Conservation (phyloP, 1,140 invertebrate genomes). For the Amyelois transitella region DNA sequence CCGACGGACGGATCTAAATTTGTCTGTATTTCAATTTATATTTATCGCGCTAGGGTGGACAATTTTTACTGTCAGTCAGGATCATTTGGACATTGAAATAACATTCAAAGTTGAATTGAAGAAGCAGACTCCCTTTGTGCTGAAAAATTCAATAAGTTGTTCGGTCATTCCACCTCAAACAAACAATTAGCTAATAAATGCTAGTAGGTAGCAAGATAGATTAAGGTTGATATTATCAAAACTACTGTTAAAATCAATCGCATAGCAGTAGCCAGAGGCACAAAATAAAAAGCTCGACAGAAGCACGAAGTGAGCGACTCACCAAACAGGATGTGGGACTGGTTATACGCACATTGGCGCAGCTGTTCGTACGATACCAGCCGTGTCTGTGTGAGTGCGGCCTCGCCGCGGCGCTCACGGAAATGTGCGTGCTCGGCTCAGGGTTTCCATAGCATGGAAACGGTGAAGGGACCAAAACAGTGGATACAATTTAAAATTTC, state of each 20-base stretch:
- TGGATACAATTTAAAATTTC: background rate
- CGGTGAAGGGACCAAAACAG: background rate
- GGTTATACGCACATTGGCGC: slow-evolving; percentile 38
- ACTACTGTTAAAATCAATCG: slow-evolving; percentile 21
- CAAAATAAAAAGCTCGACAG: slow-evolving; percentile 68
- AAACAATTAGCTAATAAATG: background rate
- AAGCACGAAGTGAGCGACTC: slow-evolving; percentile 52
- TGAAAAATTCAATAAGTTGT: background rate
- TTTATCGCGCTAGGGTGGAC: background rate
- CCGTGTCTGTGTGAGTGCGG: background rate
- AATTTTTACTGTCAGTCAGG: no score
- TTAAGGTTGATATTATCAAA: background rate
- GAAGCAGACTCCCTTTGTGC: background rate
- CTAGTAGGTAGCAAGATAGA: background rate
- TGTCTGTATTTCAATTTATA: background rate
- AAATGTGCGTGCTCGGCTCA: slow-evolving; percentile 8
- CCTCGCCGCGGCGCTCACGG: slow-evolving; percentile 16
- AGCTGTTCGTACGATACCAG: background rate
- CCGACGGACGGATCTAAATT: background rate
- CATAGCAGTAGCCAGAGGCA: slow-evolving; percentile 39
- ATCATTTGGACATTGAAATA: background rate
- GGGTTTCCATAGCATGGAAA: background rate
- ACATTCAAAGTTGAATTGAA: background rate
- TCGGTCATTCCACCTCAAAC: background rate
- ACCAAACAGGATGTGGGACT: slow-evolving; percentile 72